Base-by-base conservation (phyloP, 2,797 vertebrate genomes). In the Neopelma chrysocephalum region DNA sequence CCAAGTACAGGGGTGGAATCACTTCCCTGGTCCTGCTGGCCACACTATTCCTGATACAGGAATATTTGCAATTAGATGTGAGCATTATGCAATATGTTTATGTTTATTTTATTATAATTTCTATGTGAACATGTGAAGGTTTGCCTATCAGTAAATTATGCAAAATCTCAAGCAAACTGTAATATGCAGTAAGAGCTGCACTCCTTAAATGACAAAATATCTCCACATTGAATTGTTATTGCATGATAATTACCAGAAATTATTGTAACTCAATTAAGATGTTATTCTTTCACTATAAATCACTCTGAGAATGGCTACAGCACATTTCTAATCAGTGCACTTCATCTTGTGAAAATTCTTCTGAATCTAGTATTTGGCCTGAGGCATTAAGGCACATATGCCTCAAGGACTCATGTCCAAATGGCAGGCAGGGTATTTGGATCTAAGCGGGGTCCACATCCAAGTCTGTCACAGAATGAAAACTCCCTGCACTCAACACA, bases 241-340 rank as follows among this genome's bases (percentile, higher is more conserved):
- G 58, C 14, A 91, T 6, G 16, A 60, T 43, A 94, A 85, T 51
- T 66, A 71, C 34, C 65, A 77, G 57, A 96, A 96, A 87, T 90
- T 48, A 77, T 82, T 87, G 79, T 85, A 92, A 96, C 83, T 83
- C 69, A 84, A 91, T 94, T 87, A 84, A 93, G 86, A 83, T 73
- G 53, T 78, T 94, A 57, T 57, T 82, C 69, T 47, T 94, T 69
- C 94, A 45, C 60, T 91, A 71, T 53, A 84, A 88, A 73, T 34
- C 18, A 48, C 65, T 94, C 78, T 4, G 43, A 91, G 80, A 92
- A 93, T 31, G 61, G 82, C 68, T 93, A 94, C 7, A 50, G 62
- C 27, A 62, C 34, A 61, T 62, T 94, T 91, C 58, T 85, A 79
- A 60, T 78, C 65, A 66, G 45, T 31, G 50, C 1, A 42, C n/a